phyloP scores from a whole-genome alignment of 2,888 invertebrate genomes.

The Isoperla grammatica region DNA sequence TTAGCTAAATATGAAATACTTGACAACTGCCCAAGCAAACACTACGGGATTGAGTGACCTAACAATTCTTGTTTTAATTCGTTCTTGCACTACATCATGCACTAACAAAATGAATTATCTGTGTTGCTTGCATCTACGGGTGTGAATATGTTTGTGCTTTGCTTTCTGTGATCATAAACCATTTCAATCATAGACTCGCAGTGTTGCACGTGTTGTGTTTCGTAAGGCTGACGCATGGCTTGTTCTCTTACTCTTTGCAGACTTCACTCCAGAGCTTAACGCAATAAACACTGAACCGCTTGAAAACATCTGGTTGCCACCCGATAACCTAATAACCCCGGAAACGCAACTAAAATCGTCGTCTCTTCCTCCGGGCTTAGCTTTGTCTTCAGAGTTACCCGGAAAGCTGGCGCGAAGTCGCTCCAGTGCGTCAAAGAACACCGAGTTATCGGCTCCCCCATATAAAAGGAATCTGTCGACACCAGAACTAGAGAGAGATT shows the following conservation, averaged over 20 bases:
- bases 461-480: slow-evolving; percentile 6
- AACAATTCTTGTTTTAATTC: too few species aligned
- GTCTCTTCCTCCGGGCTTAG: slow-evolving; percentile 58
- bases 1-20: too few species aligned
- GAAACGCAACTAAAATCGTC: slow-evolving; percentile 57
- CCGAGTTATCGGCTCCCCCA: slow-evolving; percentile 39
- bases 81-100: too few species aligned
- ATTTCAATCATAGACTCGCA: background rate
- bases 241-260: slow-evolving; percentile 21
- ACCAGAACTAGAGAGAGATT: slow-evolving; percentile 7
- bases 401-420: slow-evolving; percentile 47
- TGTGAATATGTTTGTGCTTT: slow-evolving; percentile 5
- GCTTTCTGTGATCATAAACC: background rate
- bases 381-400: slow-evolving; percentile 47
- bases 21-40: too few species aligned
- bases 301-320: slow-evolving; percentile 12
- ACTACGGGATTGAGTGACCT: too few species aligned
- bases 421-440: slow-evolving; percentile 43
- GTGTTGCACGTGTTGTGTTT: slow-evolving; percentile 3
- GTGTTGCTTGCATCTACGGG: background rate
- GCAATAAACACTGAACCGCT: slow-evolving; percentile 9
- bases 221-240: slow-evolving; percentile 24
- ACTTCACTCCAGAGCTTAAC: slow-evolving; percentile 15
- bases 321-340: slow-evolving; percentile 13
- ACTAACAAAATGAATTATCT: too few species aligned